phyloP scores from a whole-genome alignment of 2,888 invertebrate genomes.

The Caenorhabditis macrosperma region DNA sequence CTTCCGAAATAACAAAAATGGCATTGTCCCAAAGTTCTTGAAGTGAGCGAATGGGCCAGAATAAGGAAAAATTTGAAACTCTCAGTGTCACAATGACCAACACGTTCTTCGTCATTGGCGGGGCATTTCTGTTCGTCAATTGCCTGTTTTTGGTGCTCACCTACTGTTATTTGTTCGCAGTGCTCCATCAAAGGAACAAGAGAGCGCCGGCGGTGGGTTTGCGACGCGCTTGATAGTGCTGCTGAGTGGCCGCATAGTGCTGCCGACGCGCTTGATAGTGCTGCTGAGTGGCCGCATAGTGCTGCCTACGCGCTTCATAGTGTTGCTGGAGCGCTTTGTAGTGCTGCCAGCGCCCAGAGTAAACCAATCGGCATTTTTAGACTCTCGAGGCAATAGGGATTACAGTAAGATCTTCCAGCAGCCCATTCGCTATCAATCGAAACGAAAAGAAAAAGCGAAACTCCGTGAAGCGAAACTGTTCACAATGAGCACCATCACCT shows the following conservation, averaged over 20 bases:
- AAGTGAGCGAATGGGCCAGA: conserved; percentile 8
- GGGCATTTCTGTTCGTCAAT: conserved; percentile 22
- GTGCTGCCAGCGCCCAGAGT: too few relatives aligned
- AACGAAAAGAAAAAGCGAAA: conserved; percentile 29
- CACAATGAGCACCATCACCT: conserved; percentile 49
- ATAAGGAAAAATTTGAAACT: neutral
- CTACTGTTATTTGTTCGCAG: conserved; percentile 41
- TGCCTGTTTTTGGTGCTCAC: conserved; percentile 31
- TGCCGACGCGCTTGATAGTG: too few relatives aligned
- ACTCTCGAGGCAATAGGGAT: neutral
- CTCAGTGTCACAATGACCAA: conserved; percentile 42
- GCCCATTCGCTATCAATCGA: conserved; percentile 22
- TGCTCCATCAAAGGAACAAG: conserved; percentile 21
- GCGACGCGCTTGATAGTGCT: too few relatives aligned
- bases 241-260: too few relatives aligned
- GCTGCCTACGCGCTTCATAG: too few relatives aligned
- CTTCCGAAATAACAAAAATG: conserved; percentile 44
- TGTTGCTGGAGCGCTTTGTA: neutral
- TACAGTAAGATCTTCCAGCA: neutral
- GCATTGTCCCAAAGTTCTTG: conserved; percentile 44
- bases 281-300: too few relatives aligned
- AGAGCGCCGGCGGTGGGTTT: neutral
- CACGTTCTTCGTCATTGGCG: conserved; percentile 39
- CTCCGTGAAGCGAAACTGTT: conserved; percentile 34
- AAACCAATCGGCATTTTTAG: too few relatives aligned